phyloP scores from a whole-genome alignment of 2,113 vertebrate species.

The Xyrauchen texanus region DNA sequence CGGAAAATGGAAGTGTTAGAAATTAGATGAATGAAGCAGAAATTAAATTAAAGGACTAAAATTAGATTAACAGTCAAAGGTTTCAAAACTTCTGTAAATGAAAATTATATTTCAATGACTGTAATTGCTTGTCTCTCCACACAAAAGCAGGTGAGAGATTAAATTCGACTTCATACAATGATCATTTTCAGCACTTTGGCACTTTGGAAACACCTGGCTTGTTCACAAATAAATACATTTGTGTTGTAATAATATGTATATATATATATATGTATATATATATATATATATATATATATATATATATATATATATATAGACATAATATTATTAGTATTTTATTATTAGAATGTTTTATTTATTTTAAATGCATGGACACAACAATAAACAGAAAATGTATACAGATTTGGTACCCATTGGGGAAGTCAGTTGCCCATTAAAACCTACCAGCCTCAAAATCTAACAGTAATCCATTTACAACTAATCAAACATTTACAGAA shows the following conservation, averaged over 20 bases:
- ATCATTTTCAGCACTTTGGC: neutral
- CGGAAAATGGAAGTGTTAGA: neutral
- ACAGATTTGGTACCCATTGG: slow-evolving; percentile 7
- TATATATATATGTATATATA: no score
- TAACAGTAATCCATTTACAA: slow-evolving; percentile 99
- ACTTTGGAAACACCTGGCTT: neutral
- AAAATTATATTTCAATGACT: slow-evolving; percentile 96
- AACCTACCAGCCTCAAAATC: slow-evolving; percentile 98
- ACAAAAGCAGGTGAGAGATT: slow-evolving; percentile 67
- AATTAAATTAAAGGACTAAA: slow-evolving; percentile 60
- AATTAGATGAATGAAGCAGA: slow-evolving; percentile 32
- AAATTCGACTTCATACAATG: slow-evolving; percentile 64
- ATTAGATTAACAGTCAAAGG: slow-evolving; percentile 78
- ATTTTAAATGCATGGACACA: no score
- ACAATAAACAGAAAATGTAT: no score
- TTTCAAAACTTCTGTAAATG: slow-evolving; percentile 83
- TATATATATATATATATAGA: no score
- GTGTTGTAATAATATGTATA: no score
- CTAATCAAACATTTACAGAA: slow-evolving; percentile 99
- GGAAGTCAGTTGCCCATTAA: slow-evolving; percentile 57
- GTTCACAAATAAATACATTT: no score
- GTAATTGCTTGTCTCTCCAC: slow-evolving; percentile 97
- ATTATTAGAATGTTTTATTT: no score
- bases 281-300: no score
- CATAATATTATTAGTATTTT: no score